A percentile compares a stretch with the other conserved stretches of the same genome.
These are phyloP conservation scores for Oreochromis tanganicae DNA, from an alignment of 2,113 vertebrate species.

Conservation along the genomic window DNA sequence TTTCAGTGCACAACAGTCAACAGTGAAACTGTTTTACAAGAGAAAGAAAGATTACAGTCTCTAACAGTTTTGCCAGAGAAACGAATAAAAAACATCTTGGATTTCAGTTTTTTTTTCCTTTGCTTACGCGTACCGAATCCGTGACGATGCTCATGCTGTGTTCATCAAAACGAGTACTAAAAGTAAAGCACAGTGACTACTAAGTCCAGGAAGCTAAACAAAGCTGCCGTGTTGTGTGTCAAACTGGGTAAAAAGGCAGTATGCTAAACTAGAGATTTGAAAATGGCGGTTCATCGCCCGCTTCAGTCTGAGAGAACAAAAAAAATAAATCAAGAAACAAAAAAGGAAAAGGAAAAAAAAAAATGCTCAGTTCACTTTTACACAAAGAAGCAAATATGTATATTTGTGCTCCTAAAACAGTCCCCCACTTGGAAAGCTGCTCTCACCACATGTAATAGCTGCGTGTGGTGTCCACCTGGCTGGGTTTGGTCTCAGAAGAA, in stretches of 20 bases:
- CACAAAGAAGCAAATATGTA: constrained; percentile 81
- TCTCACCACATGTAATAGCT: constrained; percentile 99
- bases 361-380: constrained; percentile 76
- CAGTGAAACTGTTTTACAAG: constrained; percentile 73
- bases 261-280: constrained; percentile 80
- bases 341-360: constrained; percentile 6
- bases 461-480: constrained; percentile 95
- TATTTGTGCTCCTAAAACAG: constrained; percentile 58
- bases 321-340: constrained; percentile 61
- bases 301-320: constrained; percentile 67
- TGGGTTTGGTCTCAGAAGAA: constrained; percentile 83
- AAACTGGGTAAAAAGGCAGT: constrained; percentile 74
- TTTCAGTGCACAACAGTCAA: constrained; percentile 79
- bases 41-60: constrained; percentile 66
- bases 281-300: constrained; percentile 72
- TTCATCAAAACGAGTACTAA: constrained; percentile 72
- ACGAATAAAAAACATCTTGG: constrained; percentile 44
- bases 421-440: constrained; percentile 30
- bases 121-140: constrained; percentile 56
- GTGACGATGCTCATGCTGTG: constrained; percentile 74
- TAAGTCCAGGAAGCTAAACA: constrained; percentile 72
- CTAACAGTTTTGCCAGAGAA: constrained; percentile 62
- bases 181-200: constrained; percentile 79
- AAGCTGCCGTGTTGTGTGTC: constrained; percentile 77
- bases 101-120: constrained; percentile 49